Conservation (phyloP, 1,140 invertebrate genomes). For the Lepeophtheirus salmonis region DNA sequence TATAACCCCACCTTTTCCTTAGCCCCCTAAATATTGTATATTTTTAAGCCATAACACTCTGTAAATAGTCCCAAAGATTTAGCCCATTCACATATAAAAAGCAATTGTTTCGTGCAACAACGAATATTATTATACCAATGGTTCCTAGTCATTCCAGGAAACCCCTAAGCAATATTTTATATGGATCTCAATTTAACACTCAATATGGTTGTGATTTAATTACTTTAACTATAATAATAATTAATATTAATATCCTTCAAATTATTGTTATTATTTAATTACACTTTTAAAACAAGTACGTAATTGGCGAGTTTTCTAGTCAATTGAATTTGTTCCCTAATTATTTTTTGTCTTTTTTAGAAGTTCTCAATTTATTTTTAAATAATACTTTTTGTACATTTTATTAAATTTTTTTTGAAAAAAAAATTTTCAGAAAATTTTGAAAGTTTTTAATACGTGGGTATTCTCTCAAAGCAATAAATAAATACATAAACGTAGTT, state of each 20-base stretch:
- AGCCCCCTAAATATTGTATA: background rate
- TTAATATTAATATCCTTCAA: background rate
- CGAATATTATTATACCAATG: too few species aligned
- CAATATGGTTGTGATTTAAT: background rate
- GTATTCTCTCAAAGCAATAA: background rate
- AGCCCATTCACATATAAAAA: background rate
- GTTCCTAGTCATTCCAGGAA: too few species aligned
- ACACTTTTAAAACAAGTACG: too few species aligned
- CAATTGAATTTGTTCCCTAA: background rate
- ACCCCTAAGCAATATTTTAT: background rate
- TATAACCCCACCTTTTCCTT: background rate
- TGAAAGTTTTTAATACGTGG: background rate
- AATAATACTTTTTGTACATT: background rate
- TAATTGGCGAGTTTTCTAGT: background rate
- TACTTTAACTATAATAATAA: background rate
- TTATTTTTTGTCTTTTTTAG: too few species aligned
- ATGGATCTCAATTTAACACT: background rate
- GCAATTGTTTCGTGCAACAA: background rate
- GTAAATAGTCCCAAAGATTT: background rate
- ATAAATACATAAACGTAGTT: too few species aligned
- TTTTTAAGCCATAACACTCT: background rate
- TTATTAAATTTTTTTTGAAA: background rate
- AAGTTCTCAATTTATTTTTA: background rate
- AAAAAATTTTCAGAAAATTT: background rate
- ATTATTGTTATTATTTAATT: too few species aligned